Evolutionary conservation across 2,113 vertebrate species (phyloP).

Genomic region (Cyprinus carpio): DNA sequence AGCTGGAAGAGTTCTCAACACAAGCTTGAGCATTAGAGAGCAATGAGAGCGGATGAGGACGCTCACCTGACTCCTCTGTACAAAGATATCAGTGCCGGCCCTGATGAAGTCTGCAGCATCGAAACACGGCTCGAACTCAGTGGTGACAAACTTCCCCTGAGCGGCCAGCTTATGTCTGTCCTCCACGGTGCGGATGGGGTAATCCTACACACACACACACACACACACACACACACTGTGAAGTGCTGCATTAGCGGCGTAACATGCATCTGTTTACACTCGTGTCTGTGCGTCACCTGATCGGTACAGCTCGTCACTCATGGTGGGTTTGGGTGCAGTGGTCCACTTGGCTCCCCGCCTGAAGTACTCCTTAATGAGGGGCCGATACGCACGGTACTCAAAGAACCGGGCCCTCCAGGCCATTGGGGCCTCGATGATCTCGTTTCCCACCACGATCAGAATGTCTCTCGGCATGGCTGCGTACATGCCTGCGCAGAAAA

Average conservation of each 20-base stretch:
- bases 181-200: constrained; percentile 90
- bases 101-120: constrained; percentile 98
- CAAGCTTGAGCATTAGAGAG: not conserved
- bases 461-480: constrained; percentile 98
- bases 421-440: constrained; percentile 99
- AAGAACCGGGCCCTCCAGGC: constrained; percentile 98
- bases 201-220: constrained; percentile 75
- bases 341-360: constrained; percentile 95
- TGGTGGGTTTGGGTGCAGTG: constrained; percentile 95
- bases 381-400: constrained; percentile 95
- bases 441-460: constrained; percentile 92
- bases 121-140: constrained; percentile 96
- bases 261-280: constrained; percentile 62
- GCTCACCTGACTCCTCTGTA: constrained; percentile 94
- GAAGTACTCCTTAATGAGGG: constrained; percentile 96
- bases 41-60: not conserved
- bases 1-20: not conserved
- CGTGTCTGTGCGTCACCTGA: constrained; percentile 69
- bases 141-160: constrained; percentile 97
- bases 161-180: constrained; percentile 93
- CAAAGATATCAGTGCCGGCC: constrained; percentile 95
- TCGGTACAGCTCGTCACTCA: constrained; percentile 92
- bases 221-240: no score
- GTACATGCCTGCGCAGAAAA: constrained; percentile 86
- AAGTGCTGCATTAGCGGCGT: no score